Evolutionary conservation across 2,113 vertebrate species (phyloP).

Genomic region (Toxotes jaculatrix): DNA sequence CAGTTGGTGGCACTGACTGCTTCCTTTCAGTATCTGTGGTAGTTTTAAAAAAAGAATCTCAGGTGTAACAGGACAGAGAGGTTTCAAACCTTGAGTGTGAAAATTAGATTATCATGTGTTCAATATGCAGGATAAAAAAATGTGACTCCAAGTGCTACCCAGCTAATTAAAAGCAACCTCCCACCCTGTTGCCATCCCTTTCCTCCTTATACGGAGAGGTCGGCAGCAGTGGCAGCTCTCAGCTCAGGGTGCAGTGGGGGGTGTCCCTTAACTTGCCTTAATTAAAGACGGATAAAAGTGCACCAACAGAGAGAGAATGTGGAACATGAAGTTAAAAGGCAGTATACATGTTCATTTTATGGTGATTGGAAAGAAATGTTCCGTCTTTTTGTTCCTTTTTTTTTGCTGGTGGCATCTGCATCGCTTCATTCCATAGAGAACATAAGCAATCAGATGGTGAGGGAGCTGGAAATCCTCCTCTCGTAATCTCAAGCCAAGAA

Average conservation of each 20-base stretch:
- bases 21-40: background rate
- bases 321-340: constrained; percentile 16
- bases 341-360: background rate
- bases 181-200: constrained; percentile 24
- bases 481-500: constrained; percentile 64
- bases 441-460: constrained; percentile 68
- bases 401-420: constrained; percentile 45
- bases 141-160: constrained; percentile 2
- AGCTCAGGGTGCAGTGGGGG: constrained; percentile 48
- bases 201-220: constrained; percentile 42
- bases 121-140: background rate
- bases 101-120: background rate
- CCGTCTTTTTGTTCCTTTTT: background rate
- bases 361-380: background rate
- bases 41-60: background rate
- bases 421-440: constrained; percentile 35
- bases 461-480: constrained; percentile 61
- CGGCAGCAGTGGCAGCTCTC: constrained; percentile 53
- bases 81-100: constrained; percentile 38
- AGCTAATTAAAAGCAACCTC: constrained; percentile 63
- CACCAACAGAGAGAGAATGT: constrained; percentile 15
- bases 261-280: constrained; percentile 61
- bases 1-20: background rate
- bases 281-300: constrained; percentile 60
- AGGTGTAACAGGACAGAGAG: background rate